Base-by-base conservation (phyloP, 2,797 vertebrate genomes). In the Gouania willdenowi region DNA sequence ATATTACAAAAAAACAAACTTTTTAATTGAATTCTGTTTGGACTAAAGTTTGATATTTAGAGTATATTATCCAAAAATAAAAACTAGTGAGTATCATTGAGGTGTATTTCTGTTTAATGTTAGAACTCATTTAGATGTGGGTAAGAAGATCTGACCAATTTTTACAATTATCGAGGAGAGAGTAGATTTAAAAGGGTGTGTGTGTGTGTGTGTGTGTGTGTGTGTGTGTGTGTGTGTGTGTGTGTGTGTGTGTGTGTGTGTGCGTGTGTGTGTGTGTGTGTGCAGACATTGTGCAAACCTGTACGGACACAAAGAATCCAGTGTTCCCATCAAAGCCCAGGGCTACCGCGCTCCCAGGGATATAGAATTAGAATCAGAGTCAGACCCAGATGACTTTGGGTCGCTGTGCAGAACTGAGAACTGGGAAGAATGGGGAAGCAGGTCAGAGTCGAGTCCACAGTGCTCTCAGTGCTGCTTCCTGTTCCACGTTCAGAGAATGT, bases 291-390 rank as follows among this genome's bases (percentile, higher is more conserved):
- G 57, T 49, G 76, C 69, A 71, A 82, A 74, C 66, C 74, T 55
- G 47, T 48, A 39, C 46, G 26, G 3, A 42, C 57, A 87, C 84
- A 87, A 87, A 80, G 84, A 72, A 23, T 48, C 57, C 59, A 79
- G 69, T 87, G 83, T 87, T 85, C 61, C 44, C 38, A 60, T 57
- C 77, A 82, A 86, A 72, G 66, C 81, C 78, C 70, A 56, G 65
- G 47, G 69, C 79, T 81, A 71, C 55, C 14, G 13, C 60, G 70
- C 83, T 84, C 85, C 81, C 83, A 87, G 83, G 85, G 85, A 85
- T 87, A 84, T 87, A 87, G 82, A 87, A 85, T 85, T 82, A 83
- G 80, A 87, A 85, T 73, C 71, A 80, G 71, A 46, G 78, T 79
- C 61, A 71, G 59, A 62, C 25, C 44, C 11, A 41, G 28, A 51